phyloP scores from a whole-genome alignment of 64 coral and sea anemone genomes.

The Pocillopora damicornis region DNA sequence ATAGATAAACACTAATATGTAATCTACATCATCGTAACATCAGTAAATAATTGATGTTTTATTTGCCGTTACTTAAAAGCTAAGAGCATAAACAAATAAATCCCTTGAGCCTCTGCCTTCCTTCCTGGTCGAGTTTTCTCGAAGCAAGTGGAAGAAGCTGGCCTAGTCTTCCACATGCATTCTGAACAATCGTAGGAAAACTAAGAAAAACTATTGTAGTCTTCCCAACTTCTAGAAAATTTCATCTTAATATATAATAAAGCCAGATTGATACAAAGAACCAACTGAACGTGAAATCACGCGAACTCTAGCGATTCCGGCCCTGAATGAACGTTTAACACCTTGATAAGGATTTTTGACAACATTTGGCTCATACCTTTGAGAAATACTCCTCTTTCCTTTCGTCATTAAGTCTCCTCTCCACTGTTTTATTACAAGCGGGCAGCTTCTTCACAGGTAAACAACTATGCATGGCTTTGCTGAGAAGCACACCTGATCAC shows the following conservation, averaged over 20 bases:
- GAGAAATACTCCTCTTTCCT: slow-evolving; percentile 2
- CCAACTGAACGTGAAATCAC: neutral
- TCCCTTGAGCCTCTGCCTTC: neutral
- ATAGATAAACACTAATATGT: no score
- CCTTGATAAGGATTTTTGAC: neutral
- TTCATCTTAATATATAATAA: no score
- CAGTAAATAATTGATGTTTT: neutral
- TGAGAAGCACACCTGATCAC: neutral
- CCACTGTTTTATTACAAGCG: slow-evolving; percentile 28
- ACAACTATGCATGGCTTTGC: slow-evolving; percentile 18
- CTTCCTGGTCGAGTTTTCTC: no score
- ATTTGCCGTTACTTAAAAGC: neutral
- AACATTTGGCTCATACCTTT: neutral
- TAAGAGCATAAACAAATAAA: slow-evolving; percentile 8
- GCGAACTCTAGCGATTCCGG: neutral
- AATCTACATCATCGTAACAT: neutral
- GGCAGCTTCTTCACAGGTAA: slow-evolving; percentile 32
- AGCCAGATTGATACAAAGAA: no score
- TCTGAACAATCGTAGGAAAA: no score
- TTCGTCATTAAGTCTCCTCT: slow-evolving; percentile 20
- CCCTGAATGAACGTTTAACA: no score
- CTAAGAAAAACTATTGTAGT: no score
- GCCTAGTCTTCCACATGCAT: no score
- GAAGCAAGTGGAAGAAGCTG: no score
- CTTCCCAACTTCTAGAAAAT: no score